Base-by-base conservation (phyloP, 2,797 vertebrate species). In the Malacoraja senta region DNA sequence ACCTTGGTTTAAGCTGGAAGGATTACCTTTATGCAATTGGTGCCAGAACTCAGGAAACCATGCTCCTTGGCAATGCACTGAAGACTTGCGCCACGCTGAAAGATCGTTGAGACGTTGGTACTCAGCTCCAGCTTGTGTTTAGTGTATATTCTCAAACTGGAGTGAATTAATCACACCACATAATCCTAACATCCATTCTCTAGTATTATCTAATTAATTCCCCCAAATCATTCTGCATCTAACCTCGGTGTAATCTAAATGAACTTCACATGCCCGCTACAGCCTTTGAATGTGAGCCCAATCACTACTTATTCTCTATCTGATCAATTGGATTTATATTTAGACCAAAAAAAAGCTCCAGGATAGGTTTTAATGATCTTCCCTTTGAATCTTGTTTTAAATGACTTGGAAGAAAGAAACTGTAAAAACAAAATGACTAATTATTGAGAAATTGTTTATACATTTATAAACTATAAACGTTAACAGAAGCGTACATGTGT, bases 361-460 rank as follows among this genome's bases (percentile, higher is more conserved):
- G 81, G 81, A n/a, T 84, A 84, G 26, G 53, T 61, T 84, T 84
- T 84, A 84, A 84, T 61, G 81, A 84, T 84, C 38, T 26, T 26
- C 24, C 26, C 26, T 84, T 84, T 84, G 81, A 84, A 84, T 61
- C 12, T n/a, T 79, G 78, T 84, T 61, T 29, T 13, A 84, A 61
- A n/a, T 29, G 24, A 61, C 58, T 61, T 84, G 81, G 10, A 84
- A 26, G 58, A 61, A 19, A 84, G 26, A 29, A 84, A 29, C 53
- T 24, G 19, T 81, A 44, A 81, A n/a, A 58, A 1, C 26, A 84
- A 61, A 84, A 15, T 53, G 12, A 61, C 81, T 53, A n/a, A 84
- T 61, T 61, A n/a, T 84, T 84, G 29, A 29, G 24, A 84, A 61
- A 84, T n/a, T 84, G 53, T 15, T 84, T 61, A n/a, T n/a, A 13